Conservation (phyloP, 2,797 vertebrate species). For the Pseudochaenichthys georgianus region DNA sequence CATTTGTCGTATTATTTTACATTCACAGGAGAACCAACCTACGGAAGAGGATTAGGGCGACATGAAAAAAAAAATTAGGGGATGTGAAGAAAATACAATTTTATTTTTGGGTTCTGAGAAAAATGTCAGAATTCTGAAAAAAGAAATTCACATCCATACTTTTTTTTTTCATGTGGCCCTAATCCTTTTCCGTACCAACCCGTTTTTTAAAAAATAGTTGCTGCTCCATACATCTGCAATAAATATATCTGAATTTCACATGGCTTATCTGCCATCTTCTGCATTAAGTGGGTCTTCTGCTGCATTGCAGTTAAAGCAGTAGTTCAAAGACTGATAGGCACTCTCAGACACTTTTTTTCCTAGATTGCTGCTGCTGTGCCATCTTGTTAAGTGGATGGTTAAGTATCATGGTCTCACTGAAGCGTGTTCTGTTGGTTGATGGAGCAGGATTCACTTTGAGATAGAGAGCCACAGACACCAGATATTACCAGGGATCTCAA, state of each 20-base stretch:
- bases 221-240: not conserved
- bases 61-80: too few species aligned
- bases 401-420: constrained; percentile 60
- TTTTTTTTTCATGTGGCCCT: too few species aligned
- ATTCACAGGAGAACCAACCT: not conserved
- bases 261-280: constrained; percentile 65
- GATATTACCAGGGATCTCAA: constrained; percentile 47
- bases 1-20: not conserved
- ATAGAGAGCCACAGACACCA: constrained; percentile 44
- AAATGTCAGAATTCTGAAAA: too few species aligned
- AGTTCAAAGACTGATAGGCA: constrained; percentile 69
- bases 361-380: constrained; percentile 66
- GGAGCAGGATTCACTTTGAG: constrained; percentile 47
- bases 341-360: constrained; percentile 40
- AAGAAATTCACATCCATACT: too few species aligned
- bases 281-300: constrained; percentile 62
- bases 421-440: constrained; percentile 62
- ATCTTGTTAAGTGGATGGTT: constrained; percentile 74
- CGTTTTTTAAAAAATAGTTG: not conserved
- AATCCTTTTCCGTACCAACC: not conserved
- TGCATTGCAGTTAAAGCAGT: constrained; percentile 63
- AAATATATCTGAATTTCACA: constrained; percentile 33
- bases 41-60: too few species aligned
- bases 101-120: too few species aligned
- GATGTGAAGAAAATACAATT: too few species aligned